Percentiles rank a stretch among this genome's conserved stretches.
These are phyloP conservation scores for Oceanodroma leucorhoa DNA, from an alignment of 2,797 vertebrate species.

Conservation along the genomic window DNA sequence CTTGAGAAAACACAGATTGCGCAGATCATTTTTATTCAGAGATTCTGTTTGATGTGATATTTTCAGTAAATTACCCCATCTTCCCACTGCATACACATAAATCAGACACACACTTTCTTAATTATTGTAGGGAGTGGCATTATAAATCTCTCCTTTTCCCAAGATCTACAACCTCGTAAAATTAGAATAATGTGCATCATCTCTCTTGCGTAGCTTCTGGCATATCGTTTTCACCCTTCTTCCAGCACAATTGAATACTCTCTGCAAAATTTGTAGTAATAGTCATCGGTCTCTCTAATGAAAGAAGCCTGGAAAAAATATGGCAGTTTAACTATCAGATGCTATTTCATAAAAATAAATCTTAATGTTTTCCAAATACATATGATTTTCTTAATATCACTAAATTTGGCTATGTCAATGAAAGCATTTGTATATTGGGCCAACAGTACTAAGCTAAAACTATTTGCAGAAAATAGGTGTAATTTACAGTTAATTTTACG, in stretches of 20 bases:
- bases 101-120: conserved; percentile 7
- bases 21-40: background rate
- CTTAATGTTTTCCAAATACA: background rate
- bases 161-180: conserved; percentile 37
- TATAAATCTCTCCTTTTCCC: conserved; percentile 27
- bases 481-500: background rate
- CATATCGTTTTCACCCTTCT: background rate
- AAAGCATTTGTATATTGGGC: background rate
- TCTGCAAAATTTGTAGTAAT: conserved; percentile 2
- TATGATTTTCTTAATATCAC: background rate
- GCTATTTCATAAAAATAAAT: background rate
- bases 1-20: background rate
- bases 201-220: conserved; percentile 12
- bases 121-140: background rate
- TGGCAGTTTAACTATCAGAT: conserved; percentile 10
- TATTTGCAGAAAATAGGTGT: background rate
- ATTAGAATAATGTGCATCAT: conserved; percentile 7
- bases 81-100: background rate
- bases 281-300: conserved; percentile 33
- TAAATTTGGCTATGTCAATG: background rate
- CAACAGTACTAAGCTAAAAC: background rate
- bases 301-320: conserved; percentile 37
- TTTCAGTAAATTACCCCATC: background rate
- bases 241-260: conserved; percentile 23
- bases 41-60: background rate